Percentiles rank a stretch among this genome's conserved stretches.
Evolutionary conservation across 2,113 vertebrate species (phyloP).

Genomic region (Sebastes fasciatus): DNA sequence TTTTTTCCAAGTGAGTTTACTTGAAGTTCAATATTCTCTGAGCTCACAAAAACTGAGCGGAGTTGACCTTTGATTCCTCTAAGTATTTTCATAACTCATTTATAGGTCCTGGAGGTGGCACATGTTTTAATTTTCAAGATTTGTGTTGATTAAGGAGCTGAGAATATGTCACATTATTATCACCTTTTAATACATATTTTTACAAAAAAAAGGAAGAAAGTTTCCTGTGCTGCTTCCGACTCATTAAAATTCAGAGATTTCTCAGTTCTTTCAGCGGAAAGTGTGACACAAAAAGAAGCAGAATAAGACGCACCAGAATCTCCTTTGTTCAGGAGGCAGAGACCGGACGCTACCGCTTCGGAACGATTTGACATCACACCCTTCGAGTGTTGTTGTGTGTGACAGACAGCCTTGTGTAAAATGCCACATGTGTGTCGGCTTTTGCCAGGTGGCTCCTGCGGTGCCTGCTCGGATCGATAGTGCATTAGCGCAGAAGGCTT

Average conservation of each 20-base stretch:
- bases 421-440: conserved; percentile 19
- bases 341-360: conserved; percentile 3
- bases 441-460: conserved; percentile 65
- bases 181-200: conserved; percentile 57
- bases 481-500: conserved; percentile 72
- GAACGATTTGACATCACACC: conserved; percentile 24
- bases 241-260: conserved; percentile 21
- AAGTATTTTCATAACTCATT: conserved; percentile 37
- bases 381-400: conserved; percentile 34
- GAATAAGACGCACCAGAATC: not conserved
- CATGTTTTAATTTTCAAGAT: conserved; percentile 39
- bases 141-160: conserved; percentile 66
- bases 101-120: conserved; percentile 4
- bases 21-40: conserved; percentile 38
- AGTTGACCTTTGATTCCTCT: conserved; percentile 47
- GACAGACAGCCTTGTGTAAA: conserved; percentile 51
- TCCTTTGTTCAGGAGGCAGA: conserved; percentile 22
- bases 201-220: conserved; percentile 9
- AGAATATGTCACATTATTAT: conserved; percentile 72
- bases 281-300: not conserved
- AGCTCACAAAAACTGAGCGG: not conserved
- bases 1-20: conserved; percentile 45
- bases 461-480: conserved; percentile 74
- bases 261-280: not conserved
- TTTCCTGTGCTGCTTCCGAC: not conserved